Evolutionary conservation across 2,113 vertebrate species (phyloP).

Genomic region (Hyperopisus bebe): DNA sequence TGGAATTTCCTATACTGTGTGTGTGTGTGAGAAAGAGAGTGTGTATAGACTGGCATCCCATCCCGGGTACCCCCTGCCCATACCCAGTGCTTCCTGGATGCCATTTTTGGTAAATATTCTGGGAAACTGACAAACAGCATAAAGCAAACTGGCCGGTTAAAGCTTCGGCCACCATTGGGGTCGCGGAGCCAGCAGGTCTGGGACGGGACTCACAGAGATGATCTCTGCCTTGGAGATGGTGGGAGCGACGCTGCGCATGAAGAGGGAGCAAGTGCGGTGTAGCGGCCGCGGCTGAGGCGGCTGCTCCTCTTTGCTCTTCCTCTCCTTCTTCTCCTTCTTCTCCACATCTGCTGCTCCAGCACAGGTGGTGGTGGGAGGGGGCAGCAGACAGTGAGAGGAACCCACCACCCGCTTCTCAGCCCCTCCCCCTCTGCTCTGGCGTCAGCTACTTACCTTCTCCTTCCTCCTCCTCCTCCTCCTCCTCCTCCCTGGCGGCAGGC

Average conservation of each 20-base stretch:
- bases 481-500: constrained; percentile 57
- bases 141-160: too few species aligned
- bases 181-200: not conserved
- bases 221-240: constrained; percentile 84
- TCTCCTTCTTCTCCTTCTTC: constrained; percentile 59
- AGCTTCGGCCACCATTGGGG: too few species aligned
- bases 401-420: not conserved
- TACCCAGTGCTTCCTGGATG: not conserved
- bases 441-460: not conserved
- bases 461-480: constrained; percentile 26
- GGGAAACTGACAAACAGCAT: too few species aligned
- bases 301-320: constrained; percentile 64
- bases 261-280: constrained; percentile 83
- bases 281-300: constrained; percentile 73
- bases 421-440: not conserved
- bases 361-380: not conserved
- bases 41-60: not conserved
- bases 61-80: not conserved
- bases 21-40: not conserved
- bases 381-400: not conserved
- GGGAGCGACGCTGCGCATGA: constrained; percentile 85
- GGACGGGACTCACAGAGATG: constrained; percentile 67
- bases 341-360: constrained; percentile 18
- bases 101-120: too few species aligned
- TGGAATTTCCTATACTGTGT: not conserved